Evolutionary conservation across 2,888 invertebrate species (phyloP), one percentile per base, ranked within the genome.

Genomic region (Drosophila percnosoma): DNA sequence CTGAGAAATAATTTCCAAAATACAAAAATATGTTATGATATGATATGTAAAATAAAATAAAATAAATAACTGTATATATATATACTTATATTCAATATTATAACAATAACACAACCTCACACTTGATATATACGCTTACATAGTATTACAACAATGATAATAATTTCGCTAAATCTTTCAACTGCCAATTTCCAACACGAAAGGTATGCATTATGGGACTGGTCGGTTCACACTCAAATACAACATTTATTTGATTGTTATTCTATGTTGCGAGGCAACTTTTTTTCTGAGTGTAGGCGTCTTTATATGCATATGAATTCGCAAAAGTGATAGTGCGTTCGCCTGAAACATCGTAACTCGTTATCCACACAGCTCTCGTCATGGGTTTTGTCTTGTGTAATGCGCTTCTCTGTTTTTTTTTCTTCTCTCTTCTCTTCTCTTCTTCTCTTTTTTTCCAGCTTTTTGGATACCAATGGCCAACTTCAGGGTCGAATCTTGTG

Each of bases 311-410:
- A 49, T 24, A 59, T 24, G 18, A 57, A 51, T 73, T 78, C 29
- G 78, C 76, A 80, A 80, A 78, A 78, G 78, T 69, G 80, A 78
- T 80, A 78, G 80, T 80, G 75, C 68, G 53, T 75, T 53, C 24
- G 54, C 27, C 15, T 34, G 33, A 62, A 42, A 62, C 64, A 78
- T 61, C 78, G 69, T 65, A 73, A 65, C 55, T 71, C 36, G 78
- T 73, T 53, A 55, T 57, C 57, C 55, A 29, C 18, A 31, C 18
- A 31, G 24, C 42, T 31, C 21, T 34, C 18, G 49, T 27, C 68
- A 67, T 70, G 53, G 15, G 34, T 40, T 54, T 54, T 27, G 42
- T 38, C 68, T 77, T 77, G 79, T 78, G 79, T 75, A 77, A 77
- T 75, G 75, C 31, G 62, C 33, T 53, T 8, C 18, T 31, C 18